Conservation (phyloP, 2,113 vertebrate species). For the Zosterops lateralis region DNA sequence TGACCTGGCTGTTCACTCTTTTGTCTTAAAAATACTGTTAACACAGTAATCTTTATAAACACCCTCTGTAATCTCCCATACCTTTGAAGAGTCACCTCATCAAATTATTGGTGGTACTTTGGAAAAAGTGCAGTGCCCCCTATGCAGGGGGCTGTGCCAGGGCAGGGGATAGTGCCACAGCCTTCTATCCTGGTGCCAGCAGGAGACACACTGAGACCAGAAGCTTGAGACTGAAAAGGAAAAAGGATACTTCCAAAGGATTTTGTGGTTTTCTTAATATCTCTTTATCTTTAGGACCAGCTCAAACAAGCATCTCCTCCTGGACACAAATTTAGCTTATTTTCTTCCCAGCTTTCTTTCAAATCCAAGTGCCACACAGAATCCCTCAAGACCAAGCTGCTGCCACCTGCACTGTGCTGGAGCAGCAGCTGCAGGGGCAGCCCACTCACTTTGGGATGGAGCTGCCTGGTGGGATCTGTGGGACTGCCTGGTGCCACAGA, state of each 20-base stretch:
- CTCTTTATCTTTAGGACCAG: background rate
- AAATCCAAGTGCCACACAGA: background rate
- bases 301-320: background rate
- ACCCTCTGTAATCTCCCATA: background rate
- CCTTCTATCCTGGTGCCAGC: background rate
- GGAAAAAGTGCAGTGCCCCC: background rate
- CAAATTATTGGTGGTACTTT: background rate
- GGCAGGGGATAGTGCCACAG: background rate
- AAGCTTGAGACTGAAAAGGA: background rate
- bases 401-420: background rate
- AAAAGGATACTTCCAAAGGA: background rate
- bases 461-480: background rate
- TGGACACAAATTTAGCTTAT: background rate
- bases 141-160: background rate
- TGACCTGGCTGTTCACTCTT: background rate
- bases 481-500: background rate
- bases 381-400: background rate
- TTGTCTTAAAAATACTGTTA: background rate
- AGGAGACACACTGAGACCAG: background rate
- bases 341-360: background rate
- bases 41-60: background rate
- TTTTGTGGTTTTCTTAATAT: background rate
- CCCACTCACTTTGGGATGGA: fast-evolving
- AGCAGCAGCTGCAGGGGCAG: background rate
- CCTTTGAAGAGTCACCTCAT: background rate